These are phyloP conservation scores for Mastomys natalensis DNA, from an alignment of 2,113 vertebrate genomes.

Conservation along the genomic window DNA sequence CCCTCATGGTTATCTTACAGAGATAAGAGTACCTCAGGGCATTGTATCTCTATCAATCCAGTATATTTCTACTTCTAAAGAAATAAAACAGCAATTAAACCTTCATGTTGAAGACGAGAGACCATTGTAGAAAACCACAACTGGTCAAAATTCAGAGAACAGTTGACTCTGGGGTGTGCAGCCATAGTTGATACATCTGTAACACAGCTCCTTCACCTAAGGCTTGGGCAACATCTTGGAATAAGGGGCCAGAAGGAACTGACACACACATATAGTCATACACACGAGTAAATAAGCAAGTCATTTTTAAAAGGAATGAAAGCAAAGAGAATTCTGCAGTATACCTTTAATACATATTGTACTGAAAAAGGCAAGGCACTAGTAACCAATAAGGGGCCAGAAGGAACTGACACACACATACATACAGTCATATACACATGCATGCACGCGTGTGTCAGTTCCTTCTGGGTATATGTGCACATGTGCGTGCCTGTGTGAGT, in stretches of 20 bases:
- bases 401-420: no score
- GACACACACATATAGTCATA: not conserved
- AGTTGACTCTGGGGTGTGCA: not conserved
- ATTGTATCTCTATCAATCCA: not conserved
- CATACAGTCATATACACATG: no score
- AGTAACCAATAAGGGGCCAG: no score
- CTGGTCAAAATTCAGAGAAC: not conserved
- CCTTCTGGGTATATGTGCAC: no score
- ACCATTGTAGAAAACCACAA: not conserved
- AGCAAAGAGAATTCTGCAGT: not conserved
- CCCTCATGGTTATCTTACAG: not conserved
- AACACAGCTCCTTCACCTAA: not conserved
- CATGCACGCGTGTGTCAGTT: no score
- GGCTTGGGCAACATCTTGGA: not conserved
- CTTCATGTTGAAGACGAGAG: not conserved
- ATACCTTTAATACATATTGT: not conserved
- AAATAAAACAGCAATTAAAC: not conserved
- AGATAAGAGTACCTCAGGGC: not conserved
- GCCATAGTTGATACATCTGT: not conserved
- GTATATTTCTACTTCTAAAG: not conserved
- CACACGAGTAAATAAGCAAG: not conserved
- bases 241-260: not conserved
- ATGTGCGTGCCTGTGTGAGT: no score
- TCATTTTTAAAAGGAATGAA: not conserved
- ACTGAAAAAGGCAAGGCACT: not conserved